Percentiles rank a stretch among this genome's conserved stretches.
Evolutionary conservation across 2,797 vertebrate genomes (phyloP).

Genomic region (Parambassis ranga): DNA sequence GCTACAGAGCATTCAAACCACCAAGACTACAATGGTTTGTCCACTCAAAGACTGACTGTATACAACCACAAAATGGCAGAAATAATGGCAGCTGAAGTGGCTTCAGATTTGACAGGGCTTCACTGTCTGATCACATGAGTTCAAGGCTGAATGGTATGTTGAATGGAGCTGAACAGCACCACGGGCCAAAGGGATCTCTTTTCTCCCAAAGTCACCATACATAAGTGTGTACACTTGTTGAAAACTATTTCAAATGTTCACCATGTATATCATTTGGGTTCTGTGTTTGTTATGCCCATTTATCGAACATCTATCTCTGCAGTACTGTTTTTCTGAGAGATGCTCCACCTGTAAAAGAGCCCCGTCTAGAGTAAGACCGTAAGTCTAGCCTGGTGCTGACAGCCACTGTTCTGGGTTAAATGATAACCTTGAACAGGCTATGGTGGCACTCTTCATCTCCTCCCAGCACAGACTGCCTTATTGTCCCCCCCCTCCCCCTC

Average conservation of each 20-base stretch:
- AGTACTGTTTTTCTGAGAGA: constrained; percentile 44
- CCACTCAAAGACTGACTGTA: constrained; percentile 42
- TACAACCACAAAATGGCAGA: constrained; percentile 52
- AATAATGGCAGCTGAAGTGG: constrained; percentile 36
- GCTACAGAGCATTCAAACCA: constrained; percentile 49
- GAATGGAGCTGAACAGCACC: background rate
- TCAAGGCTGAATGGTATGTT: constrained; percentile 9
- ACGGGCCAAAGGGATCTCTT: constrained; percentile 3
- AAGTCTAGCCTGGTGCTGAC: constrained; percentile 85
- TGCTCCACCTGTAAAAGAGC: constrained; percentile 74
- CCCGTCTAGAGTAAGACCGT: constrained; percentile 69
- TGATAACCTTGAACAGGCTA: constrained; percentile 86
- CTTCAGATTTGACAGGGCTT: constrained; percentile 24
- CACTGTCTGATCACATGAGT: constrained; percentile 21
- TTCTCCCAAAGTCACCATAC: constrained; percentile 5
- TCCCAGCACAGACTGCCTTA: constrained; percentile 80
- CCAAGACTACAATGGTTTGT: constrained; percentile 41
- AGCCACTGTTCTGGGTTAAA: constrained; percentile 80
- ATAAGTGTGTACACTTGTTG: constrained; percentile 16
- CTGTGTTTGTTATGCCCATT: background rate
- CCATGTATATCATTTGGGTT: constrained; percentile 15
- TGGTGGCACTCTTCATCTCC: constrained; percentile 79
- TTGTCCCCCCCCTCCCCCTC: constrained; percentile 75
- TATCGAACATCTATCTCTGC: constrained; percentile 34
- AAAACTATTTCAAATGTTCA: constrained; percentile 56